Evolutionary conservation across 2,797 vertebrate species (phyloP).

Genomic region (Chrysocyon brachyurus): DNA sequence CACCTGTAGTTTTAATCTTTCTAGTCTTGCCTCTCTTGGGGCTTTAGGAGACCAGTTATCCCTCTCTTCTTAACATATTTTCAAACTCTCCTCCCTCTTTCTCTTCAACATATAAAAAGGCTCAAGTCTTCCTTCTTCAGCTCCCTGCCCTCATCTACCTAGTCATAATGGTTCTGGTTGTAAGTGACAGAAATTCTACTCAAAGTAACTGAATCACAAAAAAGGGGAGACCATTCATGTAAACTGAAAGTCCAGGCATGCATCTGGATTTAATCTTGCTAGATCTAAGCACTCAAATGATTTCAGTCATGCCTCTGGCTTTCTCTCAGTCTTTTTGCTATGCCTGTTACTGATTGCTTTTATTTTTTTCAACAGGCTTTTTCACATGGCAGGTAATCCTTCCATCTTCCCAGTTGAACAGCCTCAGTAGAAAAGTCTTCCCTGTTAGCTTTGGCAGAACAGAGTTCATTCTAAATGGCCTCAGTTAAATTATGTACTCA

Average conservation of each 20-base stretch:
- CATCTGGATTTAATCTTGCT: slow-evolving; percentile 27
- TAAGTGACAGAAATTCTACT: slow-evolving; percentile 32
- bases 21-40: neutral
- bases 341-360: slow-evolving; percentile 40
- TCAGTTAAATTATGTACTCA: slow-evolving; percentile 24
- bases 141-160: neutral
- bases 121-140: slow-evolving; percentile 8
- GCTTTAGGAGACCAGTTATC: slow-evolving; percentile 1
- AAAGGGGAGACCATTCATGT: neutral
- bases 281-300: neutral
- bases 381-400: neutral
- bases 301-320: neutral
- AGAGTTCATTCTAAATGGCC: neutral
- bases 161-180: neutral
- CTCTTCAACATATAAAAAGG: neutral
- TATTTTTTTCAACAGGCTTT: slow-evolving; percentile 44
- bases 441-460: slow-evolving; percentile 11
- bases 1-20: neutral
- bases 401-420: slow-evolving; percentile 36
- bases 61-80: neutral
- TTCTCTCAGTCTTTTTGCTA: slow-evolving; percentile 47
- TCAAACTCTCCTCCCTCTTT: neutral
- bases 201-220: neutral
- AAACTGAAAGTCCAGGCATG: neutral
- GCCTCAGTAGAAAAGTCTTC: slow-evolving; percentile 28